Evolutionary conservation across 2,888 invertebrate genomes (phyloP).

Genomic region (Brenthis daphne): DNA sequence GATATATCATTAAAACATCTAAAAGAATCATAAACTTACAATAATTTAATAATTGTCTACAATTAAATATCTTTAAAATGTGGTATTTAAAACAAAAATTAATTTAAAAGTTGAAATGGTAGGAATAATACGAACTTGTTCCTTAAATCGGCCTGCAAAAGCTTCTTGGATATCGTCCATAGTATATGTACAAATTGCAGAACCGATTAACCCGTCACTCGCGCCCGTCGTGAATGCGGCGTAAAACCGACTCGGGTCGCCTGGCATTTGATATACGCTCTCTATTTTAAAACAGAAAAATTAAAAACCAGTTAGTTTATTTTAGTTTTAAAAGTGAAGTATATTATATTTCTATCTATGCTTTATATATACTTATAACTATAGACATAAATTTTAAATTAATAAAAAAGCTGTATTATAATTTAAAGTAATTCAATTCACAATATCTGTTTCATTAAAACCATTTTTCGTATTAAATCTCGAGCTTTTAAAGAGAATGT

Average conservation of each 20-base stretch:
- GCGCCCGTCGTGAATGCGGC: slow-evolving; percentile 86
- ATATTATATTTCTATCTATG: too few relatives aligned
- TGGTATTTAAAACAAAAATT: background rate
- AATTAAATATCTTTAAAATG: background rate
- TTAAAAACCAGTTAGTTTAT: slow-evolving; percentile 28
- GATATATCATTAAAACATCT: too few relatives aligned
- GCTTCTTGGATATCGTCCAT: slow-evolving; percentile 85
- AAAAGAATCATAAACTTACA: too few relatives aligned
- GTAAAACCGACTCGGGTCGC: slow-evolving; percentile 84
- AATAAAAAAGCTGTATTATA: background rate
- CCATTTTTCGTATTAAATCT: slow-evolving; percentile 22
- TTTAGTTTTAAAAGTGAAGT: too few relatives aligned
- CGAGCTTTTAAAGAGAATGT: slow-evolving; percentile 16
- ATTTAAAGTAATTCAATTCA: background rate
- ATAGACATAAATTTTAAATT: too few relatives aligned
- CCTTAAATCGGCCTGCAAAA: slow-evolving; percentile 87
- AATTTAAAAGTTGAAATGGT: slow-evolving; percentile 8
- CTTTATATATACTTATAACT: too few relatives aligned
- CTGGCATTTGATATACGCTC: slow-evolving; percentile 85
- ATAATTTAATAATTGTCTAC: too few relatives aligned
- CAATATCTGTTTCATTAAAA: slow-evolving; percentile 18
- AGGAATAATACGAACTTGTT: slow-evolving; percentile 67
- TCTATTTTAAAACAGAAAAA: slow-evolving; percentile 67
- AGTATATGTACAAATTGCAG: slow-evolving; percentile 87
- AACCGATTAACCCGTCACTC: slow-evolving; percentile 85